Conservation (phyloP, 1,140 invertebrate genomes). For the Pygmarrhopalites habei region DNA sequence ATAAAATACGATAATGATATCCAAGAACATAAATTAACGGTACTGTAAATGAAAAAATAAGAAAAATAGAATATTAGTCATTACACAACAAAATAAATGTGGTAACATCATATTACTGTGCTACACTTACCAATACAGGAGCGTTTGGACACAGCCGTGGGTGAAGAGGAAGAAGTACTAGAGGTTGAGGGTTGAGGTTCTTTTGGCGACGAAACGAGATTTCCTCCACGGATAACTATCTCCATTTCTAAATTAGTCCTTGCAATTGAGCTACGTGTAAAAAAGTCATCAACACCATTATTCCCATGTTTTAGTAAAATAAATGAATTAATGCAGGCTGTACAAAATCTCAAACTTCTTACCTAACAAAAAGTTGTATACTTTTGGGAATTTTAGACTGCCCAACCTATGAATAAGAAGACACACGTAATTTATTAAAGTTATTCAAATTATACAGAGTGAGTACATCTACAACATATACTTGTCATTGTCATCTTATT, state of each 20-base stretch:
- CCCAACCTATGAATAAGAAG: slow-evolving; percentile 43
- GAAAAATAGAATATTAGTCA: not conserved
- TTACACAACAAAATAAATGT: not conserved
- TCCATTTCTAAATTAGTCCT: slow-evolving; percentile 89
- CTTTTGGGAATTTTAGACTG: slow-evolving; percentile 59
- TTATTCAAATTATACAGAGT: not conserved
- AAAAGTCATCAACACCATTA: too few species aligned
- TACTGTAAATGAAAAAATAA: slow-evolving; percentile 49
- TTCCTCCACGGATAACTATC: slow-evolving; percentile 76
- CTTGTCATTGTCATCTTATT: slow-evolving; percentile 9
- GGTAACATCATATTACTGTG: not conserved
- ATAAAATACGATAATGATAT: slow-evolving; percentile 66
- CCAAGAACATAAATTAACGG: slow-evolving; percentile 80
- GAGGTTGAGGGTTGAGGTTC: slow-evolving; percentile 44
- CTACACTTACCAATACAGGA: slow-evolving; percentile 67
- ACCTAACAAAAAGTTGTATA: slow-evolving; percentile 79
- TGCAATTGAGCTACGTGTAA: slow-evolving; percentile 81
- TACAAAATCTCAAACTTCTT: too few species aligned
- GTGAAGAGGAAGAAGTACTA: slow-evolving; percentile 46
- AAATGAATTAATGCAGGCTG: too few species aligned
- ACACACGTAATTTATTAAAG: not conserved
- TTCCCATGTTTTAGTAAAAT: too few species aligned
- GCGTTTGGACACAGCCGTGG: slow-evolving; percentile 63
- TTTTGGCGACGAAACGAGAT: slow-evolving; percentile 47
- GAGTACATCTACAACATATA: not conserved